Conservation (phyloP, 2,888 invertebrate species). For the Agriopis marginaria region DNA sequence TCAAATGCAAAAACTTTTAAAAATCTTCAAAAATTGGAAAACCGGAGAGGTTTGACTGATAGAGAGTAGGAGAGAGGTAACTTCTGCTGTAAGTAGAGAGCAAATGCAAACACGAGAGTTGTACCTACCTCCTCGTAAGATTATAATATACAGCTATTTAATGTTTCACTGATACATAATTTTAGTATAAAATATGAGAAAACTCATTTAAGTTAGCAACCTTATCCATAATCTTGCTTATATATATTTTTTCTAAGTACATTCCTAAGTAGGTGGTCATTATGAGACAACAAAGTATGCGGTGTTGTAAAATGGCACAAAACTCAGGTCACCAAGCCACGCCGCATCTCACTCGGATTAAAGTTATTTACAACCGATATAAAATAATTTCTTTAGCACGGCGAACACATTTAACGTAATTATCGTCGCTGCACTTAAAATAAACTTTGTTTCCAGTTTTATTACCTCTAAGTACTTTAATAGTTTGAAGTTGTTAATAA, state of each 20-base stretch:
- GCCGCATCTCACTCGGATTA: conserved; percentile 58
- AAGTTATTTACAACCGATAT: conserved; percentile 74
- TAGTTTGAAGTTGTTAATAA: conserved; percentile 40
- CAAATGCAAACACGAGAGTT: too few species aligned
- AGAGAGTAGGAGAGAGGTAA: too few species aligned
- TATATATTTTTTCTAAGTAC: background rate
- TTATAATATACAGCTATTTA: too few species aligned
- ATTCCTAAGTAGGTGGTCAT: conserved; percentile 27
- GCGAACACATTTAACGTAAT: conserved; percentile 73
- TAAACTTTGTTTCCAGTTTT: conserved; percentile 69
- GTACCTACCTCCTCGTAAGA: too few species aligned
- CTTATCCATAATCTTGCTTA: too few species aligned
- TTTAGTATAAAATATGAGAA: background rate
- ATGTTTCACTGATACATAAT: background rate
- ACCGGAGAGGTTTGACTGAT: too few species aligned
- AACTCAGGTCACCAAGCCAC: conserved; percentile 38
- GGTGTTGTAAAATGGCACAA: conserved; percentile 43
- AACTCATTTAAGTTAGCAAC: too few species aligned
- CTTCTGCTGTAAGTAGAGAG: too few species aligned
- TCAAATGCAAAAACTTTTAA: too few species aligned
- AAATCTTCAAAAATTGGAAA: too few species aligned
- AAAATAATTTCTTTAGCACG: conserved; percentile 73
- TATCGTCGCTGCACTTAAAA: conserved; percentile 69
- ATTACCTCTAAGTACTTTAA: conserved; percentile 51
- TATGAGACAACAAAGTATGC: conserved; percentile 33